Conservation (phyloP, 1,140 invertebrate species). For the Penaeus indicus region DNA sequence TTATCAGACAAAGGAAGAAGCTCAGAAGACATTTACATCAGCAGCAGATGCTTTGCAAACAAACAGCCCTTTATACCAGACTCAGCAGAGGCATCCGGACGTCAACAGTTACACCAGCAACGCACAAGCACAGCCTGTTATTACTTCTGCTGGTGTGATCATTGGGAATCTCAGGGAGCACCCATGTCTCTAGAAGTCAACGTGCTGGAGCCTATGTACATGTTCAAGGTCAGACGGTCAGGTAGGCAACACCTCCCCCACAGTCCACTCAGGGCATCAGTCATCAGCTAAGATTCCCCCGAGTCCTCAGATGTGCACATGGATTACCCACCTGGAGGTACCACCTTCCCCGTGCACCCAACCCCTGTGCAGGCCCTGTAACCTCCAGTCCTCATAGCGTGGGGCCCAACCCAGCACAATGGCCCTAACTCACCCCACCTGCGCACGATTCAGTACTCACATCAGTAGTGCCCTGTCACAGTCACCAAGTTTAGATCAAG, state of each 20-base stretch:
- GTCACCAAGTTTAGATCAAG: constrained; percentile 39
- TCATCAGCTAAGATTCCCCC: constrained; percentile 38
- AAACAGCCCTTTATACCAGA: constrained; percentile 35
- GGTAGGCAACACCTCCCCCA: constrained; percentile 36
- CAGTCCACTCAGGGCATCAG: constrained; percentile 52
- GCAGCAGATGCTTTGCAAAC: constrained; percentile 47
- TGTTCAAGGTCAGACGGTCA: constrained; percentile 57
- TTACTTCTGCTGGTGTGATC: constrained; percentile 55
- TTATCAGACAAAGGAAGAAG: constrained; percentile 30
- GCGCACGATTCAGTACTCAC: constrained; percentile 64
- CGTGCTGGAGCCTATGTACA: constrained; percentile 65
- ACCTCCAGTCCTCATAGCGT: constrained; percentile 63
- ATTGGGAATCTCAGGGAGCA: constrained; percentile 61
- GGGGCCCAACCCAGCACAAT: constrained; percentile 59
- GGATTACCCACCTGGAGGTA: constrained; percentile 44
- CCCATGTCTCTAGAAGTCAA: constrained; percentile 65
- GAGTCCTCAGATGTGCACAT: constrained; percentile 50
- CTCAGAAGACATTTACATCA: constrained; percentile 37
- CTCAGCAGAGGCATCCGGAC: constrained; percentile 13
- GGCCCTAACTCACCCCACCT: constrained; percentile 59
- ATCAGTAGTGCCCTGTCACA: constrained; percentile 48
- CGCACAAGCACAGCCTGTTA: not conserved
- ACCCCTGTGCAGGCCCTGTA: constrained; percentile 65
- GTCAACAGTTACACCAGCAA: constrained; percentile 50
- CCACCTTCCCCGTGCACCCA: constrained; percentile 64